These are phyloP conservation scores for Enoplosus armatus DNA, from an alignment of 2,797 vertebrate species.

Conservation along the genomic window DNA sequence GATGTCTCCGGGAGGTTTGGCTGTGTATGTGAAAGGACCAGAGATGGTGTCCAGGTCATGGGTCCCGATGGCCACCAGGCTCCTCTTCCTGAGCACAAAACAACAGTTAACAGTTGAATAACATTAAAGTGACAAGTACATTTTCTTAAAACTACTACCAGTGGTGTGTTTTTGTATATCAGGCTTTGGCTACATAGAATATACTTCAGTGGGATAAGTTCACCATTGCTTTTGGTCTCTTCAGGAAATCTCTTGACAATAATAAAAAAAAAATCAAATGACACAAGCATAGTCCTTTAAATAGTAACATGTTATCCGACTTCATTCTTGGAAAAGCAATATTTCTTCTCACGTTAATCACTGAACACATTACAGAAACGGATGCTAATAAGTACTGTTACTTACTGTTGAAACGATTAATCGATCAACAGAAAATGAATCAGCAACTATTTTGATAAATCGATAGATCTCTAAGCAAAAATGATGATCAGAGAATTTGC, in stretches of 20 bases:
- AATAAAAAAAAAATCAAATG: no score
- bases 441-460: background rate
- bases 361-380: background rate
- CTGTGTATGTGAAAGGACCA: constrained; percentile 96
- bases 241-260: no score
- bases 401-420: no score
- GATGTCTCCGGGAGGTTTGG: constrained; percentile 92
- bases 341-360: no score
- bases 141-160: background rate
- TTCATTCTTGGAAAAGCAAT: background rate
- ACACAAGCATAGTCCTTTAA: background rate
- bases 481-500: background rate
- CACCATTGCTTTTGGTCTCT: no score
- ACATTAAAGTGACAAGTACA: background rate
- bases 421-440: background rate
- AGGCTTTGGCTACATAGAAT: no score
- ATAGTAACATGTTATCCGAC: background rate
- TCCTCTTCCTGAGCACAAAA: constrained; percentile 88
- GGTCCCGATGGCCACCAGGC: constrained; percentile 96
- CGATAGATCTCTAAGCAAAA: background rate
- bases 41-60: constrained; percentile 95
- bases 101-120: background rate
- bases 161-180: background rate
- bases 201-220: no score
- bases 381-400: background rate